Base-by-base conservation (phyloP, 2,888 invertebrate genomes). In the Polyploca ridens region DNA sequence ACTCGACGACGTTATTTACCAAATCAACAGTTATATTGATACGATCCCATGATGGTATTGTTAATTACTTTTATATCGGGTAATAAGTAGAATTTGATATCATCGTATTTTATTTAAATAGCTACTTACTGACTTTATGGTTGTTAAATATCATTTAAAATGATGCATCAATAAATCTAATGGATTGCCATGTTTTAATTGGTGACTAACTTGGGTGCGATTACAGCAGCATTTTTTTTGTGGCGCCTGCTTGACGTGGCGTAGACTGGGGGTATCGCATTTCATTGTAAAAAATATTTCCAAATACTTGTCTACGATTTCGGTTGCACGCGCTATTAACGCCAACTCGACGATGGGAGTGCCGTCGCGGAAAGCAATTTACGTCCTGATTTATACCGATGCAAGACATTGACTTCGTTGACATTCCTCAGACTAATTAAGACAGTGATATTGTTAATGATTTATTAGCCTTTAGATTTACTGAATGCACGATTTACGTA, bases 281-380 rank as follows among this genome's bases (percentile, higher is more conserved):
- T 90, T 86, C 90, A 85, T 67, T 77, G 81, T 84, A 88, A 93
- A 92, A 92, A 91, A 88, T 79, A 79, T 81, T 85, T 79, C 82
- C 78, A 86, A 89, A 87, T 85, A 89, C 85, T 86, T 86, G 88
- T 87, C 87, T 89, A 87, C 87, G 79, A 88, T 91, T 90, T 89
- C 89, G 87, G 88, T 86, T 93, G 90, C 92, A 93, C 91, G 93
- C 91, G 91, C 92, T 90, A 93, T 93, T 93, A 92, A 91, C 90
- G 88, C 87, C 86, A 85, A 88, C 81, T 89, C 87, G 88, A 84
- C 89, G 86, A 84, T 91, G 89, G 93, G 92, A 87, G 91, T 90
- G 90, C 87, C 90, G 86, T 87, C 87, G 92, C 86, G 86, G 91
- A 90, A 91, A 92, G 90, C 91, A 90, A 91, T 92, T 91, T 90